These are phyloP conservation scores for Gymnogyps californianus DNA, from an alignment of 2,113 vertebrate species.

Conservation along the genomic window DNA sequence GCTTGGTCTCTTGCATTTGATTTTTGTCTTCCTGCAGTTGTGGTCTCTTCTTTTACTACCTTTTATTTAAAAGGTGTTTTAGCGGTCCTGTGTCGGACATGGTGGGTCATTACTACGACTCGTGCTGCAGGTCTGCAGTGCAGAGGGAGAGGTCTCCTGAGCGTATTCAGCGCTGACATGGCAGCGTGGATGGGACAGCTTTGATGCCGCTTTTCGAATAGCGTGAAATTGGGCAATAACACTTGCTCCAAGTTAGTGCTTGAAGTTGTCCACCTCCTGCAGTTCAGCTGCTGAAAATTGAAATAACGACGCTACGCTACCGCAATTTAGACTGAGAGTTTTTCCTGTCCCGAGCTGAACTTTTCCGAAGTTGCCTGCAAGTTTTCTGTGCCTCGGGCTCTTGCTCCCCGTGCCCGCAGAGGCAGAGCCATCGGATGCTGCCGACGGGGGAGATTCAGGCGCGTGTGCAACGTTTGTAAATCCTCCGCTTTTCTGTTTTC, in stretches of 20 bases:
- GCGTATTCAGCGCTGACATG: fast-evolving
- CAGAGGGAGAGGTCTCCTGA: background rate
- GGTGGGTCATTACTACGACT: too few species aligned
- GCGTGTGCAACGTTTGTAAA: background rate
- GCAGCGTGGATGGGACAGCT: background rate
- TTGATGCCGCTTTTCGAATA: fast-evolving
- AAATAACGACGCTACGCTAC: fast-evolving
- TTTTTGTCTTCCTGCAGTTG: background rate
- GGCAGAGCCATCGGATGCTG: background rate
- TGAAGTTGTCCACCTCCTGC: background rate
- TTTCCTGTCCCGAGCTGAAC: background rate
- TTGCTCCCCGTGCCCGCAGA: background rate
- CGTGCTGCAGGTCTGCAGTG: background rate
- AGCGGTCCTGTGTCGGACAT: background rate
- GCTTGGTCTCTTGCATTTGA: background rate
- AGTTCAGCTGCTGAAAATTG: background rate
- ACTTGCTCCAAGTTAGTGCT: fast-evolving
- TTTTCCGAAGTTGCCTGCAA: background rate
- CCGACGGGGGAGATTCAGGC: fast-evolving
- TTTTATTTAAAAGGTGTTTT: background rate
- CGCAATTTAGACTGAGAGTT: fast-evolving
- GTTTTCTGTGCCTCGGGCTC: background rate
- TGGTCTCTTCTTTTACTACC: background rate
- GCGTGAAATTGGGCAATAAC: background rate
- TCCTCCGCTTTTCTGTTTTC: background rate